Percentiles rank a stretch among this genome's conserved stretches.
Conservation (phyloP, 1,140 invertebrate genomes). For the Drosophila prosaltans region DNA sequence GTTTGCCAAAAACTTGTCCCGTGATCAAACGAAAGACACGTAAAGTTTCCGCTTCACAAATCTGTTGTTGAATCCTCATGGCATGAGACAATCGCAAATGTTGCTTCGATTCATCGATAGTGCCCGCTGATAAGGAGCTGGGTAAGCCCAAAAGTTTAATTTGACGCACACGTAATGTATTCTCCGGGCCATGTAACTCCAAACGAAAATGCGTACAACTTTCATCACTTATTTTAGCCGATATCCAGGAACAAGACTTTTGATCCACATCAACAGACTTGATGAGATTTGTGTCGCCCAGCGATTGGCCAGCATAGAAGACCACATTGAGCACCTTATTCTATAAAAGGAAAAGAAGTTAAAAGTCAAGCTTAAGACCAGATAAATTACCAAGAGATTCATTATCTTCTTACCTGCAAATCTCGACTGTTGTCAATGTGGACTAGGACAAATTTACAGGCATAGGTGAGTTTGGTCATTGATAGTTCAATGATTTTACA, state of each 20-base stretch:
- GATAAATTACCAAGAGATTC: background rate
- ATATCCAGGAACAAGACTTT: slow-evolving; percentile 92
- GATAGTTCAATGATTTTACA: slow-evolving; percentile 90
- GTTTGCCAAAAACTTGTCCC: slow-evolving; percentile 93
- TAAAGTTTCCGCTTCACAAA: slow-evolving; percentile 96
- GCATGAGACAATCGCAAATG: slow-evolving; percentile 69
- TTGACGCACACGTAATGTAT: slow-evolving; percentile 94
- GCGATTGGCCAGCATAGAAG: slow-evolving; percentile 91
- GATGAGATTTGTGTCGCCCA: slow-evolving; percentile 92
- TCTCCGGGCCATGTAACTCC: slow-evolving; percentile 95
- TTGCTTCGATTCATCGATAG: slow-evolving; percentile 51
- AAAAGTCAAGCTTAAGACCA: background rate
- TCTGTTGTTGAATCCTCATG: slow-evolving; percentile 90
- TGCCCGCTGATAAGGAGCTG: slow-evolving; percentile 17
- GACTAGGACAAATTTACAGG: slow-evolving; percentile 87
- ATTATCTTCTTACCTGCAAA: slow-evolving; percentile 87
- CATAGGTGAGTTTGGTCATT: slow-evolving; percentile 77
- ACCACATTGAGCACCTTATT: slow-evolving; percentile 94
- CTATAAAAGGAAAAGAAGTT: slow-evolving; percentile 83
- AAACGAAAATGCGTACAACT: slow-evolving; percentile 86
- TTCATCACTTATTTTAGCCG: slow-evolving; percentile 88
- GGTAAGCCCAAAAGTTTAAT: slow-evolving; percentile 84
- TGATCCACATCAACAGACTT: slow-evolving; percentile 92
- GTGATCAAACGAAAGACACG: slow-evolving; percentile 97
- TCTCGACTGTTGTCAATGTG: slow-evolving; percentile 97